These are phyloP conservation scores for Mormyrus lacerda DNA, from an alignment of 2,113 vertebrate genomes.

Conservation along the genomic window DNA sequence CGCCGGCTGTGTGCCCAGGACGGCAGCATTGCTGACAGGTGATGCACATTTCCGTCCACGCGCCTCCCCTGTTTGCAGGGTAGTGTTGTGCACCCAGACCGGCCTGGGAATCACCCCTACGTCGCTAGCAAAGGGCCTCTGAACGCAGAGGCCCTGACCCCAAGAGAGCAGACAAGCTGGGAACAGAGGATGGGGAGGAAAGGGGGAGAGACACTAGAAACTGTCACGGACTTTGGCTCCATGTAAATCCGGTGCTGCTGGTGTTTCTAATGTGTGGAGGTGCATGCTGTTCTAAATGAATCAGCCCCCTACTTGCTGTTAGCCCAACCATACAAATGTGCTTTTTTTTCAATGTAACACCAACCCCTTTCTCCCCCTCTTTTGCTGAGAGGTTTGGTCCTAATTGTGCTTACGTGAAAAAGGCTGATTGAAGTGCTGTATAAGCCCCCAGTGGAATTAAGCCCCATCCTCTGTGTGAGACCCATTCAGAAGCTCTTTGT, in stretches of 20 bases:
- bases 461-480: not conserved
- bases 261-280: not conserved
- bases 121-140: constrained; percentile 31
- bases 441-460: constrained; percentile 16
- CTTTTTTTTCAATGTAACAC: not conserved
- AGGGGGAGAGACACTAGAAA: not conserved
- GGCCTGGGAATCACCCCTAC: constrained; percentile 41
- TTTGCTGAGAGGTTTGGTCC: not conserved
- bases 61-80: constrained; percentile 14
- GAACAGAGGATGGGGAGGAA: not conserved
- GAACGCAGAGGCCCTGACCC: constrained; percentile 1
- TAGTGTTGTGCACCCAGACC: constrained; percentile 19
- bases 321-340: not conserved
- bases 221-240: not conserved
- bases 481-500: constrained; percentile 17
- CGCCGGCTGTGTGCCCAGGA: not conserved
- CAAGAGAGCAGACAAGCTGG: not conserved
- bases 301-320: not conserved
- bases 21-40: not conserved
- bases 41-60: not conserved
- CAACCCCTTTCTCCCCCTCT: not conserved
- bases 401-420: constrained; percentile 9
- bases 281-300: not conserved
- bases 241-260: not conserved
- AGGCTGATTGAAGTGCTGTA: not conserved